Evolutionary conservation across 2,113 vertebrate species (phyloP), one percentile per base, ranked within the genome.

Genomic region (Pseudopodoces humilis): DNA sequence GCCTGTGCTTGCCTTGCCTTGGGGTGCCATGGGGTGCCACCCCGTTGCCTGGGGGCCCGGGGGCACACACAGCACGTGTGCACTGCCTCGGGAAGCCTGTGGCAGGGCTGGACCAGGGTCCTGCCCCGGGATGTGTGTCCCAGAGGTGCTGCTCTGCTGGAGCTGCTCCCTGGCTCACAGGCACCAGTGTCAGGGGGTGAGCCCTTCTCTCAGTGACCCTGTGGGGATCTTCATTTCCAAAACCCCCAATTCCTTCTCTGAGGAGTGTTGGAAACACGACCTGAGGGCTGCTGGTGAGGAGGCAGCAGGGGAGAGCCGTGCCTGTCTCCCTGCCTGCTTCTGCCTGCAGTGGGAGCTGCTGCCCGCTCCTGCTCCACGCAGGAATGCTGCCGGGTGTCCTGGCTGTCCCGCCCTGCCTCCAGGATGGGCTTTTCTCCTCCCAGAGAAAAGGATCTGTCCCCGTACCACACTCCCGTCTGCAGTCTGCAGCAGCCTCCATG

Each of bases 11-110:
- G 30, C 27, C 1, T 3, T 33, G 39, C 39, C 39, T 39, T 12
- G 39, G 39, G 39, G 39, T 82, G 56, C 50, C 39, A 6, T 20
- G 2, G 17, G 47, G 22, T 86, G 47, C 43, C 55, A 33, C 16
- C 21, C 4, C 33, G 0, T 0, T 1, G 1, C 47, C 43, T 53
- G 43, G 13, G 22, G 62, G 71, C 15, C 24, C 53, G 6, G 0
- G 27, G n/a, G 31, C 37, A 47, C 15, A 15, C 0, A 0, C 19
- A 53, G 4, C 35, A 44, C 17, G 1, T 3, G 19, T 25, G 21
- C 6, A 5, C 31, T 44, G 52, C 33, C 67, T 39, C 24, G 10
- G 44, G 35, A 55, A 56, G 46, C 27, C 44, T 6, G 35, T 64
- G 55, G 3, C 33, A 18, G 30, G 28, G 49, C 39, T 3, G 22